Evolutionary conservation across 2,113 vertebrate species (phyloP).

Genomic region (Pterocles orientalis): DNA sequence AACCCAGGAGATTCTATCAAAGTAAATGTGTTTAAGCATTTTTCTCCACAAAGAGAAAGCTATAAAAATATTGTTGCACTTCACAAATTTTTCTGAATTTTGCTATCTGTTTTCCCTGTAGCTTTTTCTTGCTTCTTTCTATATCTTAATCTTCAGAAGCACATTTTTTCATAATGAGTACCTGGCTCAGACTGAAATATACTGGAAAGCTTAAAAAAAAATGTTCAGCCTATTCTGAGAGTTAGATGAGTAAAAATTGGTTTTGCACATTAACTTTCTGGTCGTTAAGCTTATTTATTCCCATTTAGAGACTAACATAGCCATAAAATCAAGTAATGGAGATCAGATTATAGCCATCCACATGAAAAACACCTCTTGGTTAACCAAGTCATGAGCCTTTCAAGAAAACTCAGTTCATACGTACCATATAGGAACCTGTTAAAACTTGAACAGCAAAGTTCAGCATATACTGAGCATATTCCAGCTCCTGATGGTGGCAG

Average conservation of each 20-base stretch:
- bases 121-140: background rate
- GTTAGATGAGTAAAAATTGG: background rate
- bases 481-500: accelerated
- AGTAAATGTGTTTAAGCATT: background rate
- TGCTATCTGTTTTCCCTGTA: background rate
- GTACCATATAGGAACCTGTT: background rate
- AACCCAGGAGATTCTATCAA: constrained; percentile 1
- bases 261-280: background rate
- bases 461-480: background rate
- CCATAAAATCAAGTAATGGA: background rate
- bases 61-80: background rate
- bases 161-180: background rate
- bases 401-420: background rate
- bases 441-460: background rate
- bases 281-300: background rate
- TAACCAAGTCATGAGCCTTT: background rate
- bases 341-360: background rate
- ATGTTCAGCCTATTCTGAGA: background rate
- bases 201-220: background rate
- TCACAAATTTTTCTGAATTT: background rate
- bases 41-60: background rate
- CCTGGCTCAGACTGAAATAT: background rate
- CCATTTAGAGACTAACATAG: background rate
- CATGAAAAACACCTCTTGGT: background rate
- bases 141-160: background rate